Evolutionary conservation across 2,113 vertebrate genomes (phyloP).

Genomic region (Chionis minor): DNA sequence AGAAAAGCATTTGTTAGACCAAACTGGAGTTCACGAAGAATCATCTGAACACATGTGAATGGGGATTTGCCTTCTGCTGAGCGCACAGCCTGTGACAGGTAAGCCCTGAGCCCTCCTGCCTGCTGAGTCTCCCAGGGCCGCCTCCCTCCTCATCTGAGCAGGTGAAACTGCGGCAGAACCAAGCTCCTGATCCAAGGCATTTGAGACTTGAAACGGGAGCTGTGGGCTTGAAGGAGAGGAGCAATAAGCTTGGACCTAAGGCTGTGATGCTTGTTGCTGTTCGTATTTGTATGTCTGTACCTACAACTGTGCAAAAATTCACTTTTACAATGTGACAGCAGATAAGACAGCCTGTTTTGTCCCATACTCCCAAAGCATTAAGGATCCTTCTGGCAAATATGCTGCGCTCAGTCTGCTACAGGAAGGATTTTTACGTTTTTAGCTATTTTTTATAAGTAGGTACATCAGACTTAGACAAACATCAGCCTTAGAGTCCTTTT

Average conservation of each 20-base stretch:
- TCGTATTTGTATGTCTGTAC: background rate
- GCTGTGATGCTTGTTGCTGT: background rate
- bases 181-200: background rate
- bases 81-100: background rate
- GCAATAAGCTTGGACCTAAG: background rate
- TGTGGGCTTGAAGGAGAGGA: background rate
- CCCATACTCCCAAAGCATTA: background rate
- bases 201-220: background rate
- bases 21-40: background rate
- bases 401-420: background rate
- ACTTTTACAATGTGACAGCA: background rate
- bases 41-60: background rate
- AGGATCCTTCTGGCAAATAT: background rate
- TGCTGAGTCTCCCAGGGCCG: fast-evolving
- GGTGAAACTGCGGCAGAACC: background rate
- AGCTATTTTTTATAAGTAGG: background rate
- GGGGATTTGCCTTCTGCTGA: background rate
- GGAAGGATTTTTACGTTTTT: background rate
- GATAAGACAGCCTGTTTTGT: background rate
- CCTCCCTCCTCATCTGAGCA: background rate
- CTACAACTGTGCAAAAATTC: background rate
- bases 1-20: background rate
- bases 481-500: background rate
- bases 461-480: background rate
- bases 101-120: background rate